Percentiles rank a stretch among this genome's conserved stretches.
Conservation (phyloP, 1,140 invertebrate genomes). For the Vollenhovia emeryi region DNA sequence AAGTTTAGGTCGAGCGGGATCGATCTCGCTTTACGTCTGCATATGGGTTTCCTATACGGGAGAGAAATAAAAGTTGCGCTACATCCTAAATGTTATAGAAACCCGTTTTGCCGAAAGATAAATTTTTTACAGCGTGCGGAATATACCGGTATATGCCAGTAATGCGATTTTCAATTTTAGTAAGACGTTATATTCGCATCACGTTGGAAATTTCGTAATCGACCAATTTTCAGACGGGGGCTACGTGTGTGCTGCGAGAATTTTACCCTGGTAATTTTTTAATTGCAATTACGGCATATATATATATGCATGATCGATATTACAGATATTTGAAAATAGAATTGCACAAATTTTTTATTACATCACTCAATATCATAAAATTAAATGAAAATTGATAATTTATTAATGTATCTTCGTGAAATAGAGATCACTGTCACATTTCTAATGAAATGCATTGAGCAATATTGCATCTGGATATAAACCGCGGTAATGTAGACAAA, state of each 20-base stretch:
- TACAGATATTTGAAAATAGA: not conserved
- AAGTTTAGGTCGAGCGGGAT: slow-evolving; percentile 51
- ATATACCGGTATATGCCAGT: not conserved
- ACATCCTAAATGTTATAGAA: slow-evolving; percentile 1
- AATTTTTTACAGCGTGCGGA: not conserved
- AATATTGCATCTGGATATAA: not conserved
- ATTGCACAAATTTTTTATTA: not conserved
- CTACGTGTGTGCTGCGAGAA: not conserved
- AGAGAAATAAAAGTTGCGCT: slow-evolving; percentile 25
- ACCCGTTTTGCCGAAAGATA: slow-evolving; percentile 2
- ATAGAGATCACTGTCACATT: not conserved
- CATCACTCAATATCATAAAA: not conserved
- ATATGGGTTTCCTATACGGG: not conserved
- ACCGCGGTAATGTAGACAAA: not conserved
- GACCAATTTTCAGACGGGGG: not conserved
- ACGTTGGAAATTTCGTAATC: not conserved
- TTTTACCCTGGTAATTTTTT: not conserved
- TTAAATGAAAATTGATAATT: too few relatives aligned
- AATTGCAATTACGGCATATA: not conserved
- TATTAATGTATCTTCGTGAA: too few relatives aligned
- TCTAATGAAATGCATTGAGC: not conserved
- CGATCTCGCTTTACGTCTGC: slow-evolving; percentile 49
- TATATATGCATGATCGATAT: not conserved
- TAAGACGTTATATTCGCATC: not conserved
- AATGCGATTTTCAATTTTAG: not conserved